Evolutionary conservation across 2,797 vertebrate genomes (phyloP), one percentile per base, ranked within the genome.

Genomic region (Megalops cyprinoides): DNA sequence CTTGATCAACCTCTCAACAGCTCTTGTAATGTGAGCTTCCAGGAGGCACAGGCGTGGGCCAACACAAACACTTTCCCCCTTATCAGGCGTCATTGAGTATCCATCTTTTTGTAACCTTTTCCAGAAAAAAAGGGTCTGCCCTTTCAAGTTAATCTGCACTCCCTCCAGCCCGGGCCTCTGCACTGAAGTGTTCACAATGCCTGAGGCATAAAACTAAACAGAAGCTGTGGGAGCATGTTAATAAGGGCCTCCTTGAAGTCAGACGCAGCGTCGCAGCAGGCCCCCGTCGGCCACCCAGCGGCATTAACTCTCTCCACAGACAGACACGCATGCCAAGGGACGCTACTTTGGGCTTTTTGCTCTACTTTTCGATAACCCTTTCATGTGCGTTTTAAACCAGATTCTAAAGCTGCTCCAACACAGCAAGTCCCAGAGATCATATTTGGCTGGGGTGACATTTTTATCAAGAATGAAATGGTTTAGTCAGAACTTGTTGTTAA

Each of bases 181-280:
- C 1, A 14, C 55, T 82, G 65, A 56, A 55, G 55, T 69, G 67
- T 73, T 76, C n/a, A 74, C 37, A 46, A 39, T 9, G 55, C 80
- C 79, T 9, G 28, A 49, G 74, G 82, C 73, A 18, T 10, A 23
- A 23, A 83, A 62, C 75, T 76, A 18, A 15, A 77, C 12, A 31
- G 74, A 65, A 6, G 28, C 75, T 76, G 80, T 0, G 60, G 37
- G 34, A 82, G 81, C 81, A 82, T 84, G 82, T 56, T 84, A 85
- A 81, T 77, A 79, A 79, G 42, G 20, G 28, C 31, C 73, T 56
- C 31, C 5, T 25, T n/a, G 55, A 55, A 51, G 31, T 42, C n/a
- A 56, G 53, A 69, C 20, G 28, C 69, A 2, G n/a, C 58, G 39
- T 56, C 71, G 12, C 53, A 56, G 67, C 67, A 71, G 67, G 67